Evolutionary conservation across 2,888 invertebrate species (phyloP).

Genomic region (Sarcophaga carnaria): DNA sequence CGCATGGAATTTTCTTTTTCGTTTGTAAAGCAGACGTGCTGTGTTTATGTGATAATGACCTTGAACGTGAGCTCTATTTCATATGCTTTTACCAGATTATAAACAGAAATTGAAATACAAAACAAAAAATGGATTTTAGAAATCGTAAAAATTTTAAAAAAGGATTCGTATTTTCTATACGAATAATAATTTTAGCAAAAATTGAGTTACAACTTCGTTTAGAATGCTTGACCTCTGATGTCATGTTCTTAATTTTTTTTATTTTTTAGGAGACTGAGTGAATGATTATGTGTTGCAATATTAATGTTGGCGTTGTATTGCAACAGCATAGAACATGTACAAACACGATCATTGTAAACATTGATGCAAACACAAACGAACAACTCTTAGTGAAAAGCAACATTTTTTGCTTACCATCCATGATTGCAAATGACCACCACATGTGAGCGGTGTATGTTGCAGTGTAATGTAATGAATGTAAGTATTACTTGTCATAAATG

Average conservation of each 20-base stretch:
- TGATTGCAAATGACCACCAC: neutral
- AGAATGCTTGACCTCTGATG: conserved; percentile 58
- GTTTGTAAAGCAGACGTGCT: conserved; percentile 27
- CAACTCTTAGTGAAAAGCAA: neutral
- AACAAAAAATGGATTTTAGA: neutral
- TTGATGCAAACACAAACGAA: neutral
- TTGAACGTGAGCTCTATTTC: conserved; percentile 56
- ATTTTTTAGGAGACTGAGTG: neutral
- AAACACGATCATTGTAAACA: neutral
- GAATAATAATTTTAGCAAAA: conserved; percentile 10
- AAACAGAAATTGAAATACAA: neutral
- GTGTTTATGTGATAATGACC: conserved; percentile 66
- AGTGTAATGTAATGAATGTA: neutral
- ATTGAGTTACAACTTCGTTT: conserved; percentile 26
- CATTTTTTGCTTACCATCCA: neutral
- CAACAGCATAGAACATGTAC: neutral
- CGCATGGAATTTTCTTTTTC: conserved; percentile 34
- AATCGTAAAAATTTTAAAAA: neutral
- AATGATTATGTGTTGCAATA: conserved; percentile 17
- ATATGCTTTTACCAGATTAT: neutral
- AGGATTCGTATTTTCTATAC: neutral
- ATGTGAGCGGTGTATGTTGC: neutral
- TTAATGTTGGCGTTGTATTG: conserved; percentile 23
- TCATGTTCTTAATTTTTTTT: conserved; percentile 17
- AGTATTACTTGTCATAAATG: conserved; percentile 49